These are phyloP conservation scores for Adrianichthys oophorus DNA, from an alignment of 2,797 vertebrate species.

Conservation along the genomic window DNA sequence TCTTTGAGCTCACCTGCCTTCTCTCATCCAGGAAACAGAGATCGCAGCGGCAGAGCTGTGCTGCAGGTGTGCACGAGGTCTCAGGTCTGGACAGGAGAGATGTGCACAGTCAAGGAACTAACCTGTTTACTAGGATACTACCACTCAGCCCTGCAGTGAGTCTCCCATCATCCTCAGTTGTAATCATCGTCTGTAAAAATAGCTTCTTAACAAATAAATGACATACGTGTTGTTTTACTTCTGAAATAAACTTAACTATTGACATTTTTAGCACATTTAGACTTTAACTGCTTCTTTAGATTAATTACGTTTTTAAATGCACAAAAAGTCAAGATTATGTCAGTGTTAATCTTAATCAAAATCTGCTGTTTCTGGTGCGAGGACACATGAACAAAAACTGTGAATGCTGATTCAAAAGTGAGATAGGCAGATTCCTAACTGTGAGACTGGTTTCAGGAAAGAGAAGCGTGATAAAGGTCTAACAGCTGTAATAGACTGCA, in stretches of 20 bases:
- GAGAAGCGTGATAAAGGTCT: conserved; percentile 81
- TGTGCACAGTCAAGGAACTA: conserved; percentile 70
- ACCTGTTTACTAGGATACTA: conserved; percentile 80
- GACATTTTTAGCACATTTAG: conserved; percentile 2
- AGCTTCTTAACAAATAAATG: background rate
- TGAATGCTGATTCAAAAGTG: background rate
- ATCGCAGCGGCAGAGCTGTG: conserved; percentile 79
- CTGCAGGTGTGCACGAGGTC: conserved; percentile 80
- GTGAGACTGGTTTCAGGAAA: conserved; percentile 70
- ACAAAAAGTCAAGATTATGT: too few species aligned
- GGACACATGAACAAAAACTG: too few species aligned
- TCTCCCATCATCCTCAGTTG: conserved; percentile 14
- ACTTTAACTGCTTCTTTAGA: too few species aligned
- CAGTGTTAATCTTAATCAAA: too few species aligned
- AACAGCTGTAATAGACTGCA: conserved; percentile 81
- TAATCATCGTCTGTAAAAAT: background rate
- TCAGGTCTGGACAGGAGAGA: conserved; percentile 76
- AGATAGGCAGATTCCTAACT: conserved; percentile 8
- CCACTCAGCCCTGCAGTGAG: conserved; percentile 81
- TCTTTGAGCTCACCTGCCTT: conserved; percentile 17
- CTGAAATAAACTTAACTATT: background rate
- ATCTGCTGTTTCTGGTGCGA: too few species aligned
- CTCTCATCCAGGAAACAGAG: conserved; percentile 78
- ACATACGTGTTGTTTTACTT: conserved; percentile 1
- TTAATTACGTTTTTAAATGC: too few species aligned